Evolutionary conservation across 2,797 vertebrate species (phyloP).

Genomic region (Enoplosus armatus): DNA sequence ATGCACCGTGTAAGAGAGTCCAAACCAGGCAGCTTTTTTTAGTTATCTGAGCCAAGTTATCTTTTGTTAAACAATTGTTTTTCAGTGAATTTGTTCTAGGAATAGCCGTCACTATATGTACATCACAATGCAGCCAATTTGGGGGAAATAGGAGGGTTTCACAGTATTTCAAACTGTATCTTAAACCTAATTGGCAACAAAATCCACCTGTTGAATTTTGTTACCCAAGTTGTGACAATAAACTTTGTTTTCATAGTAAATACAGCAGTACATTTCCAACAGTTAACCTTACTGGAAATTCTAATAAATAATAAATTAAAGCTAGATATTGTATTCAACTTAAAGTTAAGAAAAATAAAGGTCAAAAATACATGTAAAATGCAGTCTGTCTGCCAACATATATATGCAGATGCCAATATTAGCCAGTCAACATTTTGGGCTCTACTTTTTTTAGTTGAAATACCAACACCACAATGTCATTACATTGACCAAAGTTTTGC

Average conservation of each 20-base stretch:
- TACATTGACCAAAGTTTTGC: slow-evolving; percentile 28
- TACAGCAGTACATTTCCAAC: neutral
- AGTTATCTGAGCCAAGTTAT: slow-evolving; percentile 16
- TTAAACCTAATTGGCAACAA: slow-evolving; percentile 13
- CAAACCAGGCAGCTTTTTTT: slow-evolving; percentile 24
- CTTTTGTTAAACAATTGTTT: slow-evolving; percentile 30
- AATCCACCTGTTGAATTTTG: neutral
- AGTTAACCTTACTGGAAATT: neutral
- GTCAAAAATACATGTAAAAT: neutral
- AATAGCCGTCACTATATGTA: neutral
- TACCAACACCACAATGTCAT: slow-evolving; percentile 28
- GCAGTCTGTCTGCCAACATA: neutral
- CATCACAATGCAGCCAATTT: neutral
- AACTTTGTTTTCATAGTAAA: neutral
- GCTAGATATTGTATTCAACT: neutral
- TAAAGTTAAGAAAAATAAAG: neutral
- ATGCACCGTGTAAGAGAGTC: slow-evolving; percentile 17
- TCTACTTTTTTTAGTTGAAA: slow-evolving; percentile 12
- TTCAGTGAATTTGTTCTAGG: slow-evolving; percentile 16
- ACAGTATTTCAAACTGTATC: neutral
- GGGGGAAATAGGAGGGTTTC: neutral
- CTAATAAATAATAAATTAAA: neutral
- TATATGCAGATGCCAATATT: neutral
- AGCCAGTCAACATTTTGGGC: neutral
- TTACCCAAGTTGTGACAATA: neutral